These are phyloP conservation scores for Diadegma fenestrale DNA, from an alignment of 2,888 invertebrate genomes.

Conservation along the genomic window DNA sequence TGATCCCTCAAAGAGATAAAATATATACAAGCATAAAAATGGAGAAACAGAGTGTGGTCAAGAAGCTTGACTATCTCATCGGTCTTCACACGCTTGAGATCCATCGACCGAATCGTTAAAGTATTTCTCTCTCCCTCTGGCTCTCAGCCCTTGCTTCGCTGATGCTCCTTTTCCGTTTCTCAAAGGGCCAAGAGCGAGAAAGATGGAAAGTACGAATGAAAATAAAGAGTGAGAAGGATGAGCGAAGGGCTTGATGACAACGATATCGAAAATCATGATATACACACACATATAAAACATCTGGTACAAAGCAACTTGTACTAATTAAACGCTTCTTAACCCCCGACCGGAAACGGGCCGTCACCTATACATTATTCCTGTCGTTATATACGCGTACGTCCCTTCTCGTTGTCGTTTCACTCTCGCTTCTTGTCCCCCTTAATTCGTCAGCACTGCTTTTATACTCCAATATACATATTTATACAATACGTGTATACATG, in stretches of 20 bases:
- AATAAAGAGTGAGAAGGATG: constrained; percentile 48
- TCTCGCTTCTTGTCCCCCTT: constrained; percentile 31
- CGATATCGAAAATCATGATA: constrained; percentile 47
- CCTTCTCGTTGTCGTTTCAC: constrained; percentile 58
- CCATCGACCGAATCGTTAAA: constrained; percentile 63
- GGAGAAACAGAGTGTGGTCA: constrained; percentile 69
- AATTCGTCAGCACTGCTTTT: constrained; percentile 32
- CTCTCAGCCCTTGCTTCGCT: neutral
- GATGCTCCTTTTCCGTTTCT: constrained; percentile 6
- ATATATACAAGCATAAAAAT: neutral
- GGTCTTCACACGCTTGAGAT: constrained; percentile 75
- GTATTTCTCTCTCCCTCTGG: constrained; percentile 5
- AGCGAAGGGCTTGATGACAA: constrained; percentile 60
- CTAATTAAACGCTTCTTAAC: constrained; percentile 82
- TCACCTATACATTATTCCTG: constrained; percentile 70
- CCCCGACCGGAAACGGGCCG: constrained; percentile 74
- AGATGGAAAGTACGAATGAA: constrained; percentile 27
- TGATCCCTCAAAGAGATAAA: constrained; percentile 29
- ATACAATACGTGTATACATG: constrained; percentile 5
- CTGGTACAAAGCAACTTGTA: constrained; percentile 70
- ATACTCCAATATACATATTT: constrained; percentile 15
- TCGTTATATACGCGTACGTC: constrained; percentile 57
- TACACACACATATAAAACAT: neutral
- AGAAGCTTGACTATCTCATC: constrained; percentile 82
- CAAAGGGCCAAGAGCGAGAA: constrained; percentile 32